Evolutionary conservation across 2,888 invertebrate species (phyloP), one percentile per base, ranked within the genome.

Genomic region (Coenonympha arcania): DNA sequence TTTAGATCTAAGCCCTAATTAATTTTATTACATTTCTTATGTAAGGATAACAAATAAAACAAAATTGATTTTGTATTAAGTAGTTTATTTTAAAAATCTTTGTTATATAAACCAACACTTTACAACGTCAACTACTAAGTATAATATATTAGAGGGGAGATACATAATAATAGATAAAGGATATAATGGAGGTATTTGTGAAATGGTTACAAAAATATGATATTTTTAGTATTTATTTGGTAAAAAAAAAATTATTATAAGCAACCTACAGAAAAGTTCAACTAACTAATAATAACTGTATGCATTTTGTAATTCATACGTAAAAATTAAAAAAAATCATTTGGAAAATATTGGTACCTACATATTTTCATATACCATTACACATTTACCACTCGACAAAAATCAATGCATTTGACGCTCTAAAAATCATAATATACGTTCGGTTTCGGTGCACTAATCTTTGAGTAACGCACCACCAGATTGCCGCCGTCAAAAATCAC

Each of bases 61-160:
- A 57, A 68, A n/a, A 54, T 55, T 54, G 13, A 55, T 56, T 76
- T 47, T 77, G 76, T 79, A 81, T 85, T 84, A 85, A 81, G 80
- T 79, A 82, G 76, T 84, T 87, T 80, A 76, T 84, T 81, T 81
- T 75, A 81, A 85, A 85, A 86, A 83, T 83, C 83, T 85, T 85
- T 86, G 84, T 84, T 85, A 81, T 79, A 82, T 79, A 84, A 84
- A 83, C 79, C 78, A 82, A 80, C 80, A 79, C 79, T 78, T 75
- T 75, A 82, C 82, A 85, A 78, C 68, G 74, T 78, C 75, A 76
- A 77, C 74, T 77, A 69, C 72, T 68, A 70, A n/a, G n/a, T n/a
- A n/a, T 70, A 47, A 73, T 56, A 71, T 64, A n/a, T n/a, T n/a
- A 72, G 63, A n/a, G 60, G 61, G 60, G 60, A 66, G 39, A 39